Base-by-base conservation (phyloP, 2,888 invertebrate genomes). In the Opisthograptis luteolata region DNA sequence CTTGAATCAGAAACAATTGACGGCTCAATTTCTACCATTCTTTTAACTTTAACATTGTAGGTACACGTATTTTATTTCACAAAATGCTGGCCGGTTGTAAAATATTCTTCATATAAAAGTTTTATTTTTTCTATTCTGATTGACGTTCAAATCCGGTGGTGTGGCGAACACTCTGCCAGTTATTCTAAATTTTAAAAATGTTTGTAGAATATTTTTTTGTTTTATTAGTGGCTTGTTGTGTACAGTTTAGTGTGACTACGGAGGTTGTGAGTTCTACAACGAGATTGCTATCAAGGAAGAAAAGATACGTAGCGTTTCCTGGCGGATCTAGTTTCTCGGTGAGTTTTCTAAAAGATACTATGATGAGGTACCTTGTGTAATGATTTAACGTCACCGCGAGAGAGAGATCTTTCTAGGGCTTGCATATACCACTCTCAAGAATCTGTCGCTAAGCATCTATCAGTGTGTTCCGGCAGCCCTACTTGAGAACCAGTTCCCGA, bases 261-360 rank as follows among this genome's bases (percentile, higher is more conserved):
- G 62, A 64, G 27, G 20, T 47, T 31, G 56, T 40, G 17, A 32
- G 15, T 28, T 36, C 43, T 0, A 39, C 58, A 27, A 62, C 82
- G 9, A 87, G 76, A 58, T n/a, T 87, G 48, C 79, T 93, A 62
- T 92, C 93, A 0, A 86, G 94, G 42, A 86, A 83, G 54, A 93
- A 92, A 66, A 89, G 94, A 62, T 94, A 94, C 69, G 92, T 94
- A 2, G 93, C 94, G 2, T 94, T 94, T 78, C 94, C 94, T 4
- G 94, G 94, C 70, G 94, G 94, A n/a, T 93, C 94, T 7, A 93
- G 93, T 79, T 93, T 94, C 80, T 93, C 94, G 51, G 94, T 94
- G 68, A 93, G 93, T 91, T 12, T 22, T 28, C 3, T 9, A n/a
- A 3, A 30, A n/a, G n/a, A n/a, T n/a, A n/a, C n/a, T n/a, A n/a